phyloP scores from a whole-genome alignment of 1,140 invertebrate species.

The Ptiloglossa arizonensis region DNA sequence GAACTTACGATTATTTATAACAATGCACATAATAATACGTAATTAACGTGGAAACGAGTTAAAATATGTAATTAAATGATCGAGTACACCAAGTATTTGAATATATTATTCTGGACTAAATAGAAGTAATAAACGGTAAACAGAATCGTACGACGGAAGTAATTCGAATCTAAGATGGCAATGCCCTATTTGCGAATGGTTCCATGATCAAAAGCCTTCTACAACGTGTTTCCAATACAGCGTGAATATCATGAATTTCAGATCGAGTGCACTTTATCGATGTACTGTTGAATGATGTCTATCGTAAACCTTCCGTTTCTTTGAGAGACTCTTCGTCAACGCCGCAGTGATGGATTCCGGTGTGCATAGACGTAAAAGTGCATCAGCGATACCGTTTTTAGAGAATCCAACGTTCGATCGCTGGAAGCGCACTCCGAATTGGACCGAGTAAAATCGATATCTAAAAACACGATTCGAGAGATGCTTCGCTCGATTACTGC shows the following conservation, averaged over 20 bases:
- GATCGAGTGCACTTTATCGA: not conserved
- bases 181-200: not conserved
- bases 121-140: not conserved
- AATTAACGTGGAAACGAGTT: no score
- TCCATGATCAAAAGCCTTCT: not conserved
- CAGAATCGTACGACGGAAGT: no score
- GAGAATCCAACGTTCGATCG: not conserved
- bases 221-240: not conserved
- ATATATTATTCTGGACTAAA: no score
- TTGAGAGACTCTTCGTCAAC: conserved; percentile 26
- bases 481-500: conserved; percentile 3
- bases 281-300: conserved; percentile 10
- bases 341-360: conserved; percentile 6
- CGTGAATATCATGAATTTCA: conserved; percentile 1
- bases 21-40: no score
- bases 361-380: not conserved
- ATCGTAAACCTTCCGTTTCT: not conserved
- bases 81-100: no score
- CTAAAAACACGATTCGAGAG: conserved; percentile 24
- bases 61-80: no score
- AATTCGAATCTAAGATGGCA: no score
- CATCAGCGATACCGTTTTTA: not conserved
- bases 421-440: not conserved
- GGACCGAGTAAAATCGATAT: conserved; percentile 11
- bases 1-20: no score